Base-by-base conservation (phyloP, 2,113 vertebrate genomes). In the Xyrauchen texanus region DNA sequence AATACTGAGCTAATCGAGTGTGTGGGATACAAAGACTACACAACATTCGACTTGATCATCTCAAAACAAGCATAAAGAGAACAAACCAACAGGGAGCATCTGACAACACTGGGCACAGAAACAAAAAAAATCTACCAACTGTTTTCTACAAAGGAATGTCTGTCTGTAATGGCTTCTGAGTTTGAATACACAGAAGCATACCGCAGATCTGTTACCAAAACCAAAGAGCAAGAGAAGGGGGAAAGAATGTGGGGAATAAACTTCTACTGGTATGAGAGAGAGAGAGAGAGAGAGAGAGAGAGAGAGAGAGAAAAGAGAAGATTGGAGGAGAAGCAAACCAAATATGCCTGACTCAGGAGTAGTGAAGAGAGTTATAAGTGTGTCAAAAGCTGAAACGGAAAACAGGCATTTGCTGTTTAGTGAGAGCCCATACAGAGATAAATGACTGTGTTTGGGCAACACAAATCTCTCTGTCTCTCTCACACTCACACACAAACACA, bases 321-420 rank as follows among this genome's bases (percentile, higher is more conserved):
- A 87, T 85, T 85, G 90, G 89, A 87, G 21, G 21, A 7, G 5
- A 49, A 90, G 85, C 86, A 81, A 84, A 77, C 21, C 85, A 82
- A 90, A 88, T 89, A 89, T 88, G 86, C 78, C 85, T 87, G 85
- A 90, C 84, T 91, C 88, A 90, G 89, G 89, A 89, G 85, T 78
- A 78, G 76, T 83, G 77, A 84, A 85, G 52, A 55, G 44, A 49
- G 58, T 61, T 62, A 62, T 63, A 74, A 58, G 44, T 75, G 72
- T 75, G 72, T 62, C 60, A 63, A 75, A 63, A 7, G 72, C 10
- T 62, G 71, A 62, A 74, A 62, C 4, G 12, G 16, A 55, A 70
- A 55, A 42, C 68, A 52, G 15, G 15, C 46, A 46, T 34, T 63
- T 63, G 13, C 60, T 52, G 72, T 52, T 21, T 63, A 42, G 12